phyloP scores from a whole-genome alignment of 1,140 invertebrate species.

The Heliothis virescens region DNA sequence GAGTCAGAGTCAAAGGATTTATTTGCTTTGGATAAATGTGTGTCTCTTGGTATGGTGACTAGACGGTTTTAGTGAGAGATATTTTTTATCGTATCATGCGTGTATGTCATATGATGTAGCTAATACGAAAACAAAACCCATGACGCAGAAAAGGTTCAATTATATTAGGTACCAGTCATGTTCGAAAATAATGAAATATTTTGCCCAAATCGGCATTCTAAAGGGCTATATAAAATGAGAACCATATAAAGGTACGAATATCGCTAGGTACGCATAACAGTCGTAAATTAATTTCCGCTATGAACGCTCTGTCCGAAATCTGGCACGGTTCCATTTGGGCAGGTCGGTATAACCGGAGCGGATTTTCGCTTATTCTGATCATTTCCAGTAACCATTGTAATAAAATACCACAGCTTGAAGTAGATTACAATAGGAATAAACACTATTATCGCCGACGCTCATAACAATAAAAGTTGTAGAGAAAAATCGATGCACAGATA shows the following conservation, averaged over 20 bases:
- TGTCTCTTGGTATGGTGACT: too few relatives aligned
- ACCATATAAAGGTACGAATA: too few relatives aligned
- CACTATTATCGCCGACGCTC: slow-evolving; percentile 11
- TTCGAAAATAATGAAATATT: too few relatives aligned
- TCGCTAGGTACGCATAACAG: too few relatives aligned
- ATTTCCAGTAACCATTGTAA: background rate
- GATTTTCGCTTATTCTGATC: background rate
- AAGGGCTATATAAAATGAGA: too few relatives aligned
- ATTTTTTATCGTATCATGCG: too few relatives aligned
- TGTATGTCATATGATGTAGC: background rate
- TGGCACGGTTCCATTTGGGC: background rate
- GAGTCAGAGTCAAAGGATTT: too few relatives aligned
- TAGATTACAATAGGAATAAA: slow-evolving; percentile 5
- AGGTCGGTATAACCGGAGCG: background rate
- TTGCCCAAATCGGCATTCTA: too few relatives aligned
- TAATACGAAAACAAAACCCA: background rate
- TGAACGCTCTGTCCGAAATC: background rate
- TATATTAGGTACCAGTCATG: too few relatives aligned
- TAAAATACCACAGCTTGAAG: background rate
- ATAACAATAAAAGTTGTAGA: background rate
- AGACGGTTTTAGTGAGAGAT: too few relatives aligned
- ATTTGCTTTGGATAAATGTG: too few relatives aligned
- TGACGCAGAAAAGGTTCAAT: too few relatives aligned
- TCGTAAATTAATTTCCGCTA: background rate
- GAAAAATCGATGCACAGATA: slow-evolving; percentile 34